These are phyloP conservation scores for Catharus fuscescens DNA, from an alignment of 2,113 vertebrate species.

Conservation along the genomic window DNA sequence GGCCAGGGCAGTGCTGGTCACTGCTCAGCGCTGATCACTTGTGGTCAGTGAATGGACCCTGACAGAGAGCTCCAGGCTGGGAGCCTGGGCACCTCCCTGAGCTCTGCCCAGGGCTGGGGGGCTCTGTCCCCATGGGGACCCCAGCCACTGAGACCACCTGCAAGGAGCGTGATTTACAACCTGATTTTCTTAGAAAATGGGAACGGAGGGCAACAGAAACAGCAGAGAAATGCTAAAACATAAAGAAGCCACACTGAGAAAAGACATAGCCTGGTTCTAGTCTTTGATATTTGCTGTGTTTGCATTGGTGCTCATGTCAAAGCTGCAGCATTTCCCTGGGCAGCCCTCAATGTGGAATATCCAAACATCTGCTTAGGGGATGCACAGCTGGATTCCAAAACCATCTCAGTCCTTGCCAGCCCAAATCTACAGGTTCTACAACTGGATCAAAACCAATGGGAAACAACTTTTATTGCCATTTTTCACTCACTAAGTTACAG, in stretches of 20 bases:
- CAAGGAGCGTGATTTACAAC: background rate
- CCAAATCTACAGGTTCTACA: background rate
- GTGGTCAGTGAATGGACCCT: rapidly evolving
- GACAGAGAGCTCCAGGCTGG: background rate
- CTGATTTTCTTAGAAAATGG: background rate
- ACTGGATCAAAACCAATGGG: background rate
- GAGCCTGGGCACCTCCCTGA: background rate
- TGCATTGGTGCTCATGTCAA: background rate
- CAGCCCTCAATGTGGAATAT: background rate
- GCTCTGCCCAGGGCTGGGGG: no score
- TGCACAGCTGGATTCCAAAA: rapidly evolving
- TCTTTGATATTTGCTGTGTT: background rate
- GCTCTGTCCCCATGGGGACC: rapidly evolving
- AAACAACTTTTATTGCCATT: background rate
- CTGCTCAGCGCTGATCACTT: background rate
- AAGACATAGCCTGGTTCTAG: background rate
- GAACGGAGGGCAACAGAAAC: background rate
- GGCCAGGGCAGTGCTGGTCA: background rate
- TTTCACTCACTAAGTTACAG: background rate
- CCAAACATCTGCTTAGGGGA: background rate
- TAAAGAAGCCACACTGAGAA: background rate
- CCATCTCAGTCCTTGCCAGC: background rate
- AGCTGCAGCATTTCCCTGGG: background rate
- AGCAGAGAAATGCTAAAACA: background rate
- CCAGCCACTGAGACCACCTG: rapidly evolving